Percentiles rank a stretch among this genome's conserved stretches.
Evolutionary conservation across 2,797 vertebrate species (phyloP).

Genomic region (Calcarius lapponicus): DNA sequence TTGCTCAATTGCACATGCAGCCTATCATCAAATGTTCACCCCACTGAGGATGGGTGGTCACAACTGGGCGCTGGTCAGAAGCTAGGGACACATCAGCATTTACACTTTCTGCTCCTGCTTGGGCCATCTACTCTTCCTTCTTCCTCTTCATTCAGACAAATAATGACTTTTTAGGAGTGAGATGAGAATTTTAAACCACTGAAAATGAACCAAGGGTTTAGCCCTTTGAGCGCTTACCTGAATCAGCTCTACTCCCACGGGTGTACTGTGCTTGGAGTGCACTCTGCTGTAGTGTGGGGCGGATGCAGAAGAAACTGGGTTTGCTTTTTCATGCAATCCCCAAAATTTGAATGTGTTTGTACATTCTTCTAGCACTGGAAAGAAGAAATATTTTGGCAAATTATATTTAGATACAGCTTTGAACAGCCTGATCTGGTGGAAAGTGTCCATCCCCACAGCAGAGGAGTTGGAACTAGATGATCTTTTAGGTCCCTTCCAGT

Average conservation of each 20-base stretch:
- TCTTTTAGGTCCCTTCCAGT: neutral
- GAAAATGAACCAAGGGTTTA: neutral
- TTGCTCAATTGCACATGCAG: slow-evolving; percentile 56
- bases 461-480: neutral
- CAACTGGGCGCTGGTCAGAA: neutral
- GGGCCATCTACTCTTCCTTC: neutral
- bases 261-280: neutral
- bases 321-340: neutral
- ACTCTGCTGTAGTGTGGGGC: neutral
- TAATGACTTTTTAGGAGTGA: neutral
- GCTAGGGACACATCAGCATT: neutral
- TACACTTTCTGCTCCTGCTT: neutral
- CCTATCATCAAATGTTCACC: slow-evolving; percentile 4
- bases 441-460: rapidly evolving
- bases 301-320: neutral
- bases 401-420: rapidly evolving
- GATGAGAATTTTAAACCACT: neutral
- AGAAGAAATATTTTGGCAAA: neutral
- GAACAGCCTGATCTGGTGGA: neutral
- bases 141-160: neutral
- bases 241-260: neutral
- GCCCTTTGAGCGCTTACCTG: neutral
- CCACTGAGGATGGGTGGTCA: neutral
- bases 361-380: neutral
- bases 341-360: neutral